Evolutionary conservation across 2,888 invertebrate species (phyloP), one percentile per base, ranked within the genome.

Genomic region (Dichetophora obliterata): DNA sequence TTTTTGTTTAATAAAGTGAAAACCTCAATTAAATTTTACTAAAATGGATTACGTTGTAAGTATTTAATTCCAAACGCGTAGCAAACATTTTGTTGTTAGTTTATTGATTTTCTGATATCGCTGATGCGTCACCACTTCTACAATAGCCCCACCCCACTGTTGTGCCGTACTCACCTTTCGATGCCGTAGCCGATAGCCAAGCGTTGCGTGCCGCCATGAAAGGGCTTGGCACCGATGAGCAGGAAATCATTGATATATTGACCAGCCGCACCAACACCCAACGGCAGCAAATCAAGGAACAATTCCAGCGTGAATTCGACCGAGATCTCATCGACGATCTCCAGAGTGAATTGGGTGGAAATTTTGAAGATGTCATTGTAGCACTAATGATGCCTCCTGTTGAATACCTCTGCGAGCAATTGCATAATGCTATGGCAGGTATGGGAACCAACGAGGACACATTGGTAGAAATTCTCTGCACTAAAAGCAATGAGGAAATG

Each of bases 151-250:
- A 80, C 72, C 93, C 94, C 71, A 93, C 93, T 0, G 92, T 94
- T 5, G 88, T 90, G 75, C 91, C 92, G 1, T 89, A 89, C 5
- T 85, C 90, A 1, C 91, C 90, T 82, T 94, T 94, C 88, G 92
- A 92, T 84, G 92, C 93, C 0, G 88, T 91, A 0, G 92, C 92
- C 75, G 94, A 94, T 88, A 94, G 93, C 0, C 91, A 92, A 34
- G 88, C 91, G 0, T 90, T 94, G 31, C 90, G 94, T 1, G 91
- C 90, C 1, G 94, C 94, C 9, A 94, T 94, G 94, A 93, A 93
- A 82, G 94, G 94, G 24, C 91, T 93, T n/a, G 94, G 94, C 5
- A 95, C 95, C 0, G 93, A 95, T 83, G 95, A 95, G 86, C 91
- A 93, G 83, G 91, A 92, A 50, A 94, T 95, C 82, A 94, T 95